Percentiles rank a stretch among this genome's conserved stretches.
These are phyloP conservation scores for Sogatella furcifera DNA, from an alignment of 1,140 invertebrate genomes.

Conservation along the genomic window DNA sequence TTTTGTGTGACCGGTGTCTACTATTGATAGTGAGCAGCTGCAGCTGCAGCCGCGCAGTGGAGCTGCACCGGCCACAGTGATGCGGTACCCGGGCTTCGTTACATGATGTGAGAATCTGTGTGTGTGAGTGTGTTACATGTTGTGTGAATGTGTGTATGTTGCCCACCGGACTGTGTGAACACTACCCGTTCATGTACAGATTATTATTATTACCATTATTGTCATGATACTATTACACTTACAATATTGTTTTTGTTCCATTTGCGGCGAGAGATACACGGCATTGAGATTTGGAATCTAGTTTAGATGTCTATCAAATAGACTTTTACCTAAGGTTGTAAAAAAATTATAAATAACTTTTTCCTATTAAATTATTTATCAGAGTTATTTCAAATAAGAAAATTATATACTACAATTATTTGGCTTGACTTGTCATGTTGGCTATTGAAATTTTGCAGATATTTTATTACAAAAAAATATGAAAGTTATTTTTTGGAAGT, in stretches of 20 bases:
- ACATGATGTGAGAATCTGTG: too few species aligned
- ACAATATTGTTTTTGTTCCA: constrained; percentile 14
- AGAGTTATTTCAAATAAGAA: constrained; percentile 9
- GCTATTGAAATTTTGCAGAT: neutral
- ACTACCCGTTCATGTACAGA: neutral
- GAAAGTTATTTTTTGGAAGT: constrained; percentile 3
- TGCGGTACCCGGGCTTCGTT: too few species aligned
- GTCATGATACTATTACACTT: too few species aligned
- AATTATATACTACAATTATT: constrained; percentile 9
- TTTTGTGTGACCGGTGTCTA: constrained; percentile 16
- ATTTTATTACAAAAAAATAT: neutral
- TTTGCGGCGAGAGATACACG: constrained; percentile 17
- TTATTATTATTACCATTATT: neutral
- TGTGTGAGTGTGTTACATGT: too few species aligned
- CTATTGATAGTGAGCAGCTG: too few species aligned
- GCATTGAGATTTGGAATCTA: constrained; percentile 13
- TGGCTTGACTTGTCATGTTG: constrained; percentile 1
- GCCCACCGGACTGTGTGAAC: too few species aligned
- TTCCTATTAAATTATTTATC: constrained; percentile 4
- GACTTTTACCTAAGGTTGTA: constrained; percentile 16
- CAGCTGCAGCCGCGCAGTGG: too few species aligned
- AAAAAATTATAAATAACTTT: constrained; percentile 13
- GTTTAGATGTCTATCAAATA: constrained; percentile 21
- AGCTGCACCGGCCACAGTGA: too few species aligned
- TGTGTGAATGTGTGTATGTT: too few species aligned